Conservation (phyloP, 2,888 invertebrate species). For the Trilocha varians region DNA sequence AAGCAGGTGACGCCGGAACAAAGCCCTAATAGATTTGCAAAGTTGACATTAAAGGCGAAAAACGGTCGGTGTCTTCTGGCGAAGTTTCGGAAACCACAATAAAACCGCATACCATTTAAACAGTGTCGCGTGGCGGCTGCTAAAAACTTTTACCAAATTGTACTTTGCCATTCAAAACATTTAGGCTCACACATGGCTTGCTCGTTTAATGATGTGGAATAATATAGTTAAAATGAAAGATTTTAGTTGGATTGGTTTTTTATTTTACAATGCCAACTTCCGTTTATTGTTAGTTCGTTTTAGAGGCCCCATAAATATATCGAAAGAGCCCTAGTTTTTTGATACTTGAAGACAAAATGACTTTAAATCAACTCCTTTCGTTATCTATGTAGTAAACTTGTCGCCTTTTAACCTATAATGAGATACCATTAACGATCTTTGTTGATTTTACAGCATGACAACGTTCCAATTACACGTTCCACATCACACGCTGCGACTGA, state of each 20-base stretch:
- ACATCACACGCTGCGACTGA: slow-evolving; percentile 4
- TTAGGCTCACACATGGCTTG: slow-evolving; percentile 38
- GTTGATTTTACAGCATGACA: slow-evolving; percentile 29
- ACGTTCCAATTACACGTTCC: slow-evolving; percentile 22
- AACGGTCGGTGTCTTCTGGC: slow-evolving; percentile 35
- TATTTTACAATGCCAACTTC: neutral
- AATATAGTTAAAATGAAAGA: slow-evolving; percentile 8
- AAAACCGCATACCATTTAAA: slow-evolving; percentile 54
- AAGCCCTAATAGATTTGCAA: slow-evolving; percentile 48
- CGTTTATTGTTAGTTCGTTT: slow-evolving; percentile 17
- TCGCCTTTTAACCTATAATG: slow-evolving; percentile 48
- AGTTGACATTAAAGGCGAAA: slow-evolving; percentile 44
- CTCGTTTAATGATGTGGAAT: slow-evolving; percentile 32
- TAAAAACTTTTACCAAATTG: slow-evolving; percentile 48
- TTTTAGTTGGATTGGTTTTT: slow-evolving; percentile 7
- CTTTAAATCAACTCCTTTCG: slow-evolving; percentile 43
- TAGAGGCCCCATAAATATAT: slow-evolving; percentile 41
- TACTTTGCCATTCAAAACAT: slow-evolving; percentile 31
- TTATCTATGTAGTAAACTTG: slow-evolving; percentile 52
- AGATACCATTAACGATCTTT: slow-evolving; percentile 39
- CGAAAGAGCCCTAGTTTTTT: slow-evolving; percentile 31
- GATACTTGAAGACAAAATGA: slow-evolving; percentile 44
- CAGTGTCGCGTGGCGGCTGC: slow-evolving; percentile 47
- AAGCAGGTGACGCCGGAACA: slow-evolving; percentile 50
- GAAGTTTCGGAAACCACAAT: slow-evolving; percentile 57